Evolutionary conservation across 1,140 invertebrate species (phyloP).

Genomic region (Sycophila sp.): DNA sequence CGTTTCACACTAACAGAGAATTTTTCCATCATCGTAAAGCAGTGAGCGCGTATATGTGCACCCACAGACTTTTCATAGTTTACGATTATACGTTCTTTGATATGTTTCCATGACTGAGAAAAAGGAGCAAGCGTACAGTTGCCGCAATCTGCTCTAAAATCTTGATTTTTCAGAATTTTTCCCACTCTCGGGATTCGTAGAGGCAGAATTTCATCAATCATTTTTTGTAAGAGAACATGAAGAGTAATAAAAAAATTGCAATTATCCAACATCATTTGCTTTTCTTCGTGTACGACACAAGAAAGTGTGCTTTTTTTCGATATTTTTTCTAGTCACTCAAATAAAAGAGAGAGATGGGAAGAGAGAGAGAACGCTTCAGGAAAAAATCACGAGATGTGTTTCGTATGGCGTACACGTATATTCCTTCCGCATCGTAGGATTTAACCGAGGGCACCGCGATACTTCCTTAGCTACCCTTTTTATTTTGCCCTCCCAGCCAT

Average conservation of each 20-base stretch:
- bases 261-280: too few species aligned
- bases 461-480: conserved; percentile 42
- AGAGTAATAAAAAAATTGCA: too few species aligned
- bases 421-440: conserved; percentile 50
- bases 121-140: neutral
- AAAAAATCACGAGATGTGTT: conserved; percentile 47
- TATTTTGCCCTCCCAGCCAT: conserved; percentile 46
- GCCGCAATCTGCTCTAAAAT: too few species aligned
- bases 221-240: too few species aligned
- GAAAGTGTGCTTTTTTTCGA: neutral
- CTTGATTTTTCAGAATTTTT: too few species aligned
- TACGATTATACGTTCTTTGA: conserved; percentile 11
- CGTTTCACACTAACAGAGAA: conserved; percentile 12
- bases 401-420: conserved; percentile 51
- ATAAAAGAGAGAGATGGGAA: neutral
- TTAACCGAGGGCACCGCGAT: conserved; percentile 45
- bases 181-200: too few species aligned
- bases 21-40: conserved; percentile 29
- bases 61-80: conserved; percentile 20
- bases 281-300: too few species aligned
- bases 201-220: too few species aligned
- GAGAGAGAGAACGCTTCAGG: conserved; percentile 24
- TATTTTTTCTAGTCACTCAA: neutral
- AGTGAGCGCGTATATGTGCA: neutral
- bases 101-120: neutral